A percentile compares a stretch with the other conserved stretches of the same genome.
Evolutionary conservation across 2,888 invertebrate genomes (phyloP).

Genomic region (Seira musarum): DNA sequence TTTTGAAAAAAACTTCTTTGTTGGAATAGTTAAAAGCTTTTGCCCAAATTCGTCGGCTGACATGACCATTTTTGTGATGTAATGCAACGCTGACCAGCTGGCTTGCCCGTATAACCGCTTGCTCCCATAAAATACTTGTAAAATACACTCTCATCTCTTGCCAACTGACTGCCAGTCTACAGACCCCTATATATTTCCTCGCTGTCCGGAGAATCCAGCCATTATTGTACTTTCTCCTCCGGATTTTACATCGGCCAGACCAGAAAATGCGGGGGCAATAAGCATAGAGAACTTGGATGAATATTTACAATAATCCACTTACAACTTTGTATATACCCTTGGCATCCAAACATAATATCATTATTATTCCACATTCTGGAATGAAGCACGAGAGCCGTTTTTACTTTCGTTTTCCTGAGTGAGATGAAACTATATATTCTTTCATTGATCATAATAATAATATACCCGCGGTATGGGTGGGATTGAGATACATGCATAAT

Average conservation of each 20-base stretch:
- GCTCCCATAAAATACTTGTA: conserved; percentile 49
- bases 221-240: conserved; percentile 1
- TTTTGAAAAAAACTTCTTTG: not conserved
- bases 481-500: conserved; percentile 61
- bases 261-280: conserved; percentile 1
- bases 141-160: conserved; percentile 37
- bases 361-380: not conserved
- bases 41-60: conserved; percentile 16
- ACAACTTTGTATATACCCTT: conserved; percentile 2
- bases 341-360: conserved; percentile 2
- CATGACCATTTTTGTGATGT: conserved; percentile 52
- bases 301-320: conserved; percentile 10
- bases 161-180: conserved; percentile 12
- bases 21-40: not conserved
- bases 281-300: conserved; percentile 6
- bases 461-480: conserved; percentile 33
- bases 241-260: not conserved
- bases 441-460: conserved; percentile 58
- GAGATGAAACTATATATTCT: conserved; percentile 4
- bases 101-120: conserved; percentile 50
- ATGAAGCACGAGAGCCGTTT: not conserved
- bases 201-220: conserved; percentile 3
- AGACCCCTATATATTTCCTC: not conserved
- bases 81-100: conserved; percentile 53
- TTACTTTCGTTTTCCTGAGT: not conserved